Base-by-base conservation (phyloP, 2,113 vertebrate species). In the Poecile atricapillus region DNA sequence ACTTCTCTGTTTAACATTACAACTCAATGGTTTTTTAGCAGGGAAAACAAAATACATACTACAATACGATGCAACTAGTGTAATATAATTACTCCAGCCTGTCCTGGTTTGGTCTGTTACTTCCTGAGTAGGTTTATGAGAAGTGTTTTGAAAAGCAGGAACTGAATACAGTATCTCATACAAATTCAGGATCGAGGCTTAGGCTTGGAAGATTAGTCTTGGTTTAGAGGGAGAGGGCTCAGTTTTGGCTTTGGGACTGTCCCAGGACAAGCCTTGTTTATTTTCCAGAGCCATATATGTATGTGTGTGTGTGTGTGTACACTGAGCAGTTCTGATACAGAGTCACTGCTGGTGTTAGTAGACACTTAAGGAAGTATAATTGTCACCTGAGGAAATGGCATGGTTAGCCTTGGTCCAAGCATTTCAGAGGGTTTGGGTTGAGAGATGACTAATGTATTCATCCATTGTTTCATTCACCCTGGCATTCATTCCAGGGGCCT, bases 201-300 rank as follows among this genome's bases (percentile, higher is more conserved):
- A 71, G 78, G 6, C 52, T 81, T 56, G 37, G 37, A 77, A 77
- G 25, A 39, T 63, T 39, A 43, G 63, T 58, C 59, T 49, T 77
- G 35, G 21, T 53, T 90, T 83, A 44, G 64, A 41, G 2, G 10
- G 12, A 4, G 7, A 70, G n/a, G 39, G 35, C 15, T 76, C 44
- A 39, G 15, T 31, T 83, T 68, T 60, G 35, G 6, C 21, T 87
- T 69, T n/a, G 68, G 37, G 25, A n/a, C 27, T 37, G 30, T 58
- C 49, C 18, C 52, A 47, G 87, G 37, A 69, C 28, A 33, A 69
- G 43, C 39, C 10, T 53, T n/a, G 39, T 35, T 78, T 58, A 4
- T 88, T 49, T 70, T 44, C 20, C 62, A 71, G 67, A 50, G 9
- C 19, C 7, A 3, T 4, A 1, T n/a, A 0, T n/a, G 0, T 14